These are phyloP conservation scores for Paedocypris sp. DNA, from an alignment of 2,113 vertebrate genomes.

Conservation along the genomic window DNA sequence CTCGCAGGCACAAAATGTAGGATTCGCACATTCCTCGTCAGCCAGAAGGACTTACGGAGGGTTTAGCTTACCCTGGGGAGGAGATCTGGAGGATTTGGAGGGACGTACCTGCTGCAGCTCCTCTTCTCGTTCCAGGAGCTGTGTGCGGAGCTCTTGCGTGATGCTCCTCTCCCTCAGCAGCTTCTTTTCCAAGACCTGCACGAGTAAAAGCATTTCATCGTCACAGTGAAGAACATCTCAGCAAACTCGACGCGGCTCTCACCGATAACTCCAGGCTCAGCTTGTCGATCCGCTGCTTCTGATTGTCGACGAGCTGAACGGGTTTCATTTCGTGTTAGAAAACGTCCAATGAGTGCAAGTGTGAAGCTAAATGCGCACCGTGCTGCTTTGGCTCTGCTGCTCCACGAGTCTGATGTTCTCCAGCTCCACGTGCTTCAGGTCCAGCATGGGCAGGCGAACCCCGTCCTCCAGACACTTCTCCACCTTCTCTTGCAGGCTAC, in stretches of 20 bases:
- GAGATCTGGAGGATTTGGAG: not conserved
- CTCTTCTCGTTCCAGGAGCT: slow-evolving; percentile 63
- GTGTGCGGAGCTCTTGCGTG: slow-evolving; percentile 58
- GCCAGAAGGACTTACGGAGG: not conserved
- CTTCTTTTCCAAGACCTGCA: slow-evolving; percentile 66
- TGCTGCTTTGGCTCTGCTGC: slow-evolving; percentile 68
- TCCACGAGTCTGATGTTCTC: slow-evolving; percentile 75
- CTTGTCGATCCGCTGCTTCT: slow-evolving; percentile 75
- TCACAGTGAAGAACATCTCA: no score
- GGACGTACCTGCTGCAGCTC: slow-evolving; percentile 66
- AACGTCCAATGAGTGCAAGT: not conserved
- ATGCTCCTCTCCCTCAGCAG: slow-evolving; percentile 59
- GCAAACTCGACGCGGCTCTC: no score
- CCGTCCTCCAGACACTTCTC: slow-evolving; percentile 90
- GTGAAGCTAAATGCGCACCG: slow-evolving; percentile 54
- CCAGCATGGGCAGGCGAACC: slow-evolving; percentile 80
- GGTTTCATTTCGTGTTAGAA: not conserved
- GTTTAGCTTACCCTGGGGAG: not conserved
- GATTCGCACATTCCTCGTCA: no score
- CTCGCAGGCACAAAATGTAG: not conserved
- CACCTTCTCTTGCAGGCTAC: slow-evolving; percentile 87
- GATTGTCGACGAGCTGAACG: slow-evolving; percentile 73
- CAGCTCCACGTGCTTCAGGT: slow-evolving; percentile 79
- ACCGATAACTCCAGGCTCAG: slow-evolving; percentile 69
- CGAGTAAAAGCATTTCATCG: no score